Percentiles rank a stretch among this genome's conserved stretches.
phyloP scores from a whole-genome alignment of 2,797 vertebrate species.

The Orestias chungarensis region DNA sequence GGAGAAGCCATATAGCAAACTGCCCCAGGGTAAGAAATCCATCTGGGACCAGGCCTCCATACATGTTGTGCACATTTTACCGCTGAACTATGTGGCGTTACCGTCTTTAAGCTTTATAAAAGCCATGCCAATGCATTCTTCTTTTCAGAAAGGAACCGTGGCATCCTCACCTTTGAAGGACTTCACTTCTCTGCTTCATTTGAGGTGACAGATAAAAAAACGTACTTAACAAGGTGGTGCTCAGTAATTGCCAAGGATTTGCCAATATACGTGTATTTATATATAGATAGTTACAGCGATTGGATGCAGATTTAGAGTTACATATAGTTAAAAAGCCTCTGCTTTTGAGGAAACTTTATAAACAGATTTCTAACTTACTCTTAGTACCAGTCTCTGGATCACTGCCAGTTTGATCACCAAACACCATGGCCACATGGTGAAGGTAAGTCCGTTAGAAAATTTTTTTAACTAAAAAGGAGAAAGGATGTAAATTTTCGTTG shows the following conservation, averaged over 20 bases:
- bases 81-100: too few species aligned
- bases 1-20: too few species aligned
- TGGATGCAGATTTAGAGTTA: conserved; percentile 53
- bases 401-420: conserved; percentile 68
- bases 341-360: conserved; percentile 25
- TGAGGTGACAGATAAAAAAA: conserved; percentile 49
- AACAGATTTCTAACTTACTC: conserved; percentile 20
- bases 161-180: conserved; percentile 40
- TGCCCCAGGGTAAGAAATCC: too few species aligned
- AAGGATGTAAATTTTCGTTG: too few species aligned
- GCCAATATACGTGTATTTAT: conserved; percentile 62
- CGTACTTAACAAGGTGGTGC: conserved; percentile 64
- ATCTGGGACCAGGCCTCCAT: too few species aligned
- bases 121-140: conserved; percentile 40
- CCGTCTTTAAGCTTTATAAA: conserved; percentile 16
- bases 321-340: conserved; percentile 35
- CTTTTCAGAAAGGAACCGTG: conserved; percentile 25
- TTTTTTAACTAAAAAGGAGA: not conserved
- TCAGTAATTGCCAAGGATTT: conserved; percentile 77
- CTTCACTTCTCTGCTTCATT: conserved; percentile 38
- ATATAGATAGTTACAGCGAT: conserved; percentile 51
- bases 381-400: conserved; percentile 42
- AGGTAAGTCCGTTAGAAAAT: not conserved
- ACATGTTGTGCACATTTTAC: too few species aligned
- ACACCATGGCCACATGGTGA: conserved; percentile 34